Evolutionary conservation across 1,140 invertebrate genomes (phyloP), one percentile per base, ranked within the genome.

Genomic region (Xylocopa sonorina): DNA sequence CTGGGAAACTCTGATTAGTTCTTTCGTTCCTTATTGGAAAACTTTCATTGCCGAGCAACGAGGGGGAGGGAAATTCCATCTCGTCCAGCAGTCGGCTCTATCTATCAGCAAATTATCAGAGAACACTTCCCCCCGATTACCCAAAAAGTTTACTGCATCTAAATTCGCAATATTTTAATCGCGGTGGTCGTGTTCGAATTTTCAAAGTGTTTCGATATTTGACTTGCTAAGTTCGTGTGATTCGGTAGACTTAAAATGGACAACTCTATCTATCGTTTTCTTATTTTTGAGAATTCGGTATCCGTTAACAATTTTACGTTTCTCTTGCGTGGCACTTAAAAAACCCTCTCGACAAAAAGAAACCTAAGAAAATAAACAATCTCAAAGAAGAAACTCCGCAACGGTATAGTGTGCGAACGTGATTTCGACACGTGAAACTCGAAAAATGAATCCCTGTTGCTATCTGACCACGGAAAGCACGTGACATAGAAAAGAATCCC

Each of bases 51-150:
- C 62, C 68, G 62, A n/a, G 46, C 16, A 46, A 41, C 55, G 34
- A n/a, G 29, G 50, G 50, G 34, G 69, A 66, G 24, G 69, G 68
- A 84, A 82, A 90, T 90, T 89, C 88, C 87, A 90, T 91, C 87
- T 82, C 86, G 63, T 62, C 78, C 38, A 77, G 82, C 81, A 74
- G 81, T 80, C 68, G 66, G 84, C 80, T 89, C 87, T 90, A 91
- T 91, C 87, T 88, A 90, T 82, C 78, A 86, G 88, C 90, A 91
- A 89, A 91, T 90, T 90, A 78, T 86, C 89, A 87, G n/a, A n/a
- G n/a, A n/a, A 87, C 88, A 81, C 87, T 85, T 86, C 82, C 77
- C 84, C 67, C 84, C 88, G 87, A 89, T 89, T 89, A 89, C 87
- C 82, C 43, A 57, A 72, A n/a, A 53, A 83, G 67, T 86, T 86